phyloP scores from a whole-genome alignment of 1,140 invertebrate species.

The Muscidifurax raptorellus region DNA sequence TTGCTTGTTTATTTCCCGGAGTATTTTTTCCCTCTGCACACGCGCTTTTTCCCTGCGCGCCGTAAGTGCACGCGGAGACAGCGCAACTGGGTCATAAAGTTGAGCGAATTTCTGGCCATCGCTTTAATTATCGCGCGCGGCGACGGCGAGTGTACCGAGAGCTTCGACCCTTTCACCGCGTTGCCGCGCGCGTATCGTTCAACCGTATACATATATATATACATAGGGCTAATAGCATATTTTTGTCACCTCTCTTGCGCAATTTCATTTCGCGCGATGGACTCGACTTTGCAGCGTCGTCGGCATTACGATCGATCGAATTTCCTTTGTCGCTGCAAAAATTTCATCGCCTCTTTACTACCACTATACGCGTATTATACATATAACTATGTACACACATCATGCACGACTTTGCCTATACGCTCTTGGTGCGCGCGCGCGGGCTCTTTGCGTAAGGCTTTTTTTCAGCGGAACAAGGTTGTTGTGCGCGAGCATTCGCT shows the following conservation, averaged over 20 bases:
- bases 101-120: conserved; percentile 16
- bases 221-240: neutral
- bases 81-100: conserved; percentile 31
- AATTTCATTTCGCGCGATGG: conserved; percentile 3
- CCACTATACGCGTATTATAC: no score
- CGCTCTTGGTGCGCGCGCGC: no score
- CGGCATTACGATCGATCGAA: conserved; percentile 2
- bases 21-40: neutral
- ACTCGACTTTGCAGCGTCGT: neutral
- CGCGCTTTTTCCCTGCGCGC: neutral
- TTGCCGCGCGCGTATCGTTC: no score
- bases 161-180: neutral
- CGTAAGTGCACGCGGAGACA: neutral
- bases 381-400: no score
- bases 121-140: conserved; percentile 20
- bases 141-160: neutral
- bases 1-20: conserved; percentile 29
- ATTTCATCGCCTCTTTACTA: neutral
- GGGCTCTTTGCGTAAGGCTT: no score
- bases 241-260: neutral
- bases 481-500: no score
- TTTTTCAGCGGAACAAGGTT: no score
- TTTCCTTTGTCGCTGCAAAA: conserved; percentile 1
- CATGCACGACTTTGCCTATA: neutral
- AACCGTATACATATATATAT: no score